phyloP scores from a whole-genome alignment of 2,888 invertebrate genomes.

The Ryuthela nishihirai region DNA sequence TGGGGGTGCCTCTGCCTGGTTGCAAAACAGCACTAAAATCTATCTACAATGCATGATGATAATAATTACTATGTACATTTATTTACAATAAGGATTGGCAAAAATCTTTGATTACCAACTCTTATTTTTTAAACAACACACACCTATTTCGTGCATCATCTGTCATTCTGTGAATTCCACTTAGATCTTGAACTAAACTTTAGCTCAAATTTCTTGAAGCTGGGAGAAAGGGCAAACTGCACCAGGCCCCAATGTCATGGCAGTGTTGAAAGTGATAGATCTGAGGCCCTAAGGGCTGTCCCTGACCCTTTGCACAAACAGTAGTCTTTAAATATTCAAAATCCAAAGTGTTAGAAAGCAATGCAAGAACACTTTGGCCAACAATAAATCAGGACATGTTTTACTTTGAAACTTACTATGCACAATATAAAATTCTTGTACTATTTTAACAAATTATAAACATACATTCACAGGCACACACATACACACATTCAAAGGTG shows the following conservation, averaged over 20 bases:
- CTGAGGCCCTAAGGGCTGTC: conserved; percentile 31
- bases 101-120: conserved; percentile 6
- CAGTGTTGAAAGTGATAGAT: conserved; percentile 37
- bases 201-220: too few relatives aligned
- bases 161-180: too few relatives aligned
- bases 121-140: neutral
- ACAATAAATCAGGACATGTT: conserved; percentile 32
- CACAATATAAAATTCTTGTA: conserved; percentile 33
- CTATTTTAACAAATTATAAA: conserved; percentile 34
- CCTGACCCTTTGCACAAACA: conserved; percentile 32
- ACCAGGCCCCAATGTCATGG: conserved; percentile 26
- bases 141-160: conserved; percentile 21
- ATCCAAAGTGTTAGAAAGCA: conserved; percentile 33
- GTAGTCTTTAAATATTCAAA: conserved; percentile 28
- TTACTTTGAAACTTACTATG: conserved; percentile 38
- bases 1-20: neutral
- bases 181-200: too few relatives aligned
- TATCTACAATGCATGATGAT: conserved; percentile 36
- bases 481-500: conserved; percentile 38
- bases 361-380: conserved; percentile 36
- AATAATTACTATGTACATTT: conserved; percentile 28
- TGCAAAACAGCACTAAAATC: conserved; percentile 28
- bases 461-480: conserved; percentile 35
- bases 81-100: conserved; percentile 35
- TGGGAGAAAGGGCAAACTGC: neutral